Conservation (phyloP, 1,140 invertebrate genomes). For the Zaprionus nigranus region DNA sequence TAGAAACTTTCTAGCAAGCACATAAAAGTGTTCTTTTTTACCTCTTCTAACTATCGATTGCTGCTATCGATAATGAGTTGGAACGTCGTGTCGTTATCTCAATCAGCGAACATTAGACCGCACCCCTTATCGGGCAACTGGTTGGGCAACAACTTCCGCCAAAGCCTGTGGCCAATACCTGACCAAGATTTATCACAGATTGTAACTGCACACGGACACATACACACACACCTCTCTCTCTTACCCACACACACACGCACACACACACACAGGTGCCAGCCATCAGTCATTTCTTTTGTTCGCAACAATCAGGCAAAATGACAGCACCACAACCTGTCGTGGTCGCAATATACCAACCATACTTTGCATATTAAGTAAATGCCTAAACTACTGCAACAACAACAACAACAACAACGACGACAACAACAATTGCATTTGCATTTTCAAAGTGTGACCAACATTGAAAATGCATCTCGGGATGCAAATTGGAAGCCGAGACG, state of each 20-base stretch:
- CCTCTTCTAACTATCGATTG: neutral
- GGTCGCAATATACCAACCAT: slow-evolving; percentile 44
- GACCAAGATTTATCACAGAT: slow-evolving; percentile 57
- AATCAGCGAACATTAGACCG: slow-evolving; percentile 27
- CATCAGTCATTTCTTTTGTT: slow-evolving; percentile 57
- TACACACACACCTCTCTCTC: slow-evolving; percentile 2
- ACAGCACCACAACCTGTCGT: slow-evolving; percentile 46
- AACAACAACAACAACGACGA: slow-evolving; percentile 39
- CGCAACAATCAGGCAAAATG: slow-evolving; percentile 39
- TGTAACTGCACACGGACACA: slow-evolving; percentile 21
- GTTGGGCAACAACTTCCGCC: slow-evolving; percentile 60
- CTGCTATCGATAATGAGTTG: slow-evolving; percentile 11
- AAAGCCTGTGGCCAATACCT: slow-evolving; percentile 48
- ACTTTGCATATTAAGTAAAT: slow-evolving; percentile 67
- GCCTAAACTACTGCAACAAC: slow-evolving; percentile 33
- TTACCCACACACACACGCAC: neutral
- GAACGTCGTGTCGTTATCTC: slow-evolving; percentile 12
- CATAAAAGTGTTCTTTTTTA: neutral
- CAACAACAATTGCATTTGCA: slow-evolving; percentile 53
- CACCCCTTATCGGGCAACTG: slow-evolving; percentile 36
- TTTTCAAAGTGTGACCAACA: slow-evolving; percentile 47
- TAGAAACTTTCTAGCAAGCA: neutral
- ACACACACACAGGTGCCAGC: slow-evolving; percentile 9
- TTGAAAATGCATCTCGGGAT: slow-evolving; percentile 37
- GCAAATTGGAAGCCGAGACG: slow-evolving; percentile 17